These are phyloP conservation scores for Caenorhabditis japonica DNA, from an alignment of 2,888 invertebrate species.

Conservation along the genomic window DNA sequence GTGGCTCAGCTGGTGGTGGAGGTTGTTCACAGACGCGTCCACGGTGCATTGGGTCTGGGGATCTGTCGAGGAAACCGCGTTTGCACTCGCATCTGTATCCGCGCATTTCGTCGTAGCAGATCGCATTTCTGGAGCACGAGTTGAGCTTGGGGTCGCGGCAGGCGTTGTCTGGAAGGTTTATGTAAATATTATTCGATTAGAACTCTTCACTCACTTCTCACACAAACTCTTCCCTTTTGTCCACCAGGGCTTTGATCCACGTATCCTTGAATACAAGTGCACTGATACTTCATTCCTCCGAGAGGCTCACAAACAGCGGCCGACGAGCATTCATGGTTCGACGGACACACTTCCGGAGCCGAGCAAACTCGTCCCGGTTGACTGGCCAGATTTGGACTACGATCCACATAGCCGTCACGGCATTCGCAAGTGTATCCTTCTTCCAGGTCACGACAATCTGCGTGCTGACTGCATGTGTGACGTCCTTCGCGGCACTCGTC, in stretches of 20 bases:
- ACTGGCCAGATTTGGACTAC: conserved; percentile 74
- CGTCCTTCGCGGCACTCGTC: conserved; percentile 73
- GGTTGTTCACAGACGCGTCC: conserved; percentile 76
- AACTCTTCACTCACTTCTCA: conserved; percentile 73
- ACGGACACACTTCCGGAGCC: conserved; percentile 76
- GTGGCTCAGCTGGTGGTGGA: conserved; percentile 71
- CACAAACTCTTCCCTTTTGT: conserved; percentile 72
- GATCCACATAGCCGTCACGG: conserved; percentile 75
- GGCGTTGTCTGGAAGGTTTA: conserved; percentile 69
- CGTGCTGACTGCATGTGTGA: conserved; percentile 76
- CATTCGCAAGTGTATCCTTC: conserved; percentile 77
- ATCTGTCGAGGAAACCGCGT: conserved; percentile 73
- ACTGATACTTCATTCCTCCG: conserved; percentile 75
- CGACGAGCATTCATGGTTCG: conserved; percentile 76
- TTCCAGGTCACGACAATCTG: conserved; percentile 76
- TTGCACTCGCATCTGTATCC: conserved; percentile 77
- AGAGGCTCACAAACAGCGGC: conserved; percentile 77
- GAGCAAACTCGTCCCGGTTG: conserved; percentile 76
- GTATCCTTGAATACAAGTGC: conserved; percentile 76
- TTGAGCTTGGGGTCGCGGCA: conserved; percentile 76
- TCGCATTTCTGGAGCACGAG: conserved; percentile 76
- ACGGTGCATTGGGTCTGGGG: conserved; percentile 64
- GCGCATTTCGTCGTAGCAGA: conserved; percentile 72
- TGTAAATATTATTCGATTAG: too few species aligned
- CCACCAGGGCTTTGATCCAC: conserved; percentile 74